phyloP scores from a whole-genome alignment of 2,797 vertebrate species.

The Pristis pectinata region DNA sequence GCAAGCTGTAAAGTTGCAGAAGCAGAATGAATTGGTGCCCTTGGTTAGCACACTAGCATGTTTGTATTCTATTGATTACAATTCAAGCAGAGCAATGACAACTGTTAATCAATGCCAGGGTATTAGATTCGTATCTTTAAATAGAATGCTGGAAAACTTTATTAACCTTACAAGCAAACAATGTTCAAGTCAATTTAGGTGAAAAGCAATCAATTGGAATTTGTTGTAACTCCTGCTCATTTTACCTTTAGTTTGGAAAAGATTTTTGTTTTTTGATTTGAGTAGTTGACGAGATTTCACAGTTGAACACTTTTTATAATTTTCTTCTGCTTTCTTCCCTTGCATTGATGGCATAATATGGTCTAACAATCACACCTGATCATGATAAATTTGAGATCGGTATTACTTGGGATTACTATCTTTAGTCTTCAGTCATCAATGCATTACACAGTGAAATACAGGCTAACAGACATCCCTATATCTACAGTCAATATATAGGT shows the following conservation, averaged over 20 bases:
- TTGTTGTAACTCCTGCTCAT: background rate
- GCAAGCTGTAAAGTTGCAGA: conserved; percentile 45
- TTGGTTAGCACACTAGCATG: conserved; percentile 44
- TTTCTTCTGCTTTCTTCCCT: background rate
- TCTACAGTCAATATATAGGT: background rate
- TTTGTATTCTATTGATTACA: conserved; percentile 56
- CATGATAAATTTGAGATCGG: background rate
- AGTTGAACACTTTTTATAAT: background rate
- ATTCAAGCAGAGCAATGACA: conserved; percentile 60
- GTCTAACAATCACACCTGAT: background rate
- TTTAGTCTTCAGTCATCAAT: background rate
- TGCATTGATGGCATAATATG: background rate
- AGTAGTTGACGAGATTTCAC: background rate
- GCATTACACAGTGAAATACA: background rate
- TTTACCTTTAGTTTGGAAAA: background rate
- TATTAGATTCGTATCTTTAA: conserved; percentile 63
- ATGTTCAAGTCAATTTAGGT: background rate
- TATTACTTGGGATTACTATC: background rate
- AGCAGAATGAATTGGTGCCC: conserved; percentile 45
- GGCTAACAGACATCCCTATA: too few species aligned
- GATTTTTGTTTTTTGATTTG: background rate
- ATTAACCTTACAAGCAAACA: conserved; percentile 44
- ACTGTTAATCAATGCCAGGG: conserved; percentile 58
- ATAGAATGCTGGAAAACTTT: conserved; percentile 49
- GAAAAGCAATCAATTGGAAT: background rate